phyloP scores from a whole-genome alignment of 2,797 vertebrate genomes.

The Chelonia mydas region DNA sequence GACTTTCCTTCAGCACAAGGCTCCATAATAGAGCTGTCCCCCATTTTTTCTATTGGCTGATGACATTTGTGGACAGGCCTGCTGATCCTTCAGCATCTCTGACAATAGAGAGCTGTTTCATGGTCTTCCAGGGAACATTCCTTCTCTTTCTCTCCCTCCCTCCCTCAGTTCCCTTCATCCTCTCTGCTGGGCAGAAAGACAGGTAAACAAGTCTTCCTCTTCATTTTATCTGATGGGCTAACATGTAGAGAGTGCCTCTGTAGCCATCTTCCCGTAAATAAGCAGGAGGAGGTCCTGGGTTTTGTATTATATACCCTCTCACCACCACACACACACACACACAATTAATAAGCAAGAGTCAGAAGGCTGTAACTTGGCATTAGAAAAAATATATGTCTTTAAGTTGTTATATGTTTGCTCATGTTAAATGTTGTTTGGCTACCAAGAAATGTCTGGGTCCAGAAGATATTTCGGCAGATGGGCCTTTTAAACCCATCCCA shows the following conservation, averaged over 20 bases:
- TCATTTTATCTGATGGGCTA: background rate
- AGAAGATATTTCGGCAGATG: background rate
- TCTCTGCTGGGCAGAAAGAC: background rate
- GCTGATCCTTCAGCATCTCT: background rate
- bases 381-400: background rate
- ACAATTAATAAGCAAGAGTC: background rate
- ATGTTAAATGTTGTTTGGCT: background rate
- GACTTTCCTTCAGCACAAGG: background rate
- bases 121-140: background rate
- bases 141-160: conserved; percentile 6
- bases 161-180: background rate
- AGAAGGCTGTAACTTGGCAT: background rate
- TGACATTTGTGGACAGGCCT: conserved; percentile 8
- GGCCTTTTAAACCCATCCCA: background rate
- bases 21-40: background rate
- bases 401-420: background rate
- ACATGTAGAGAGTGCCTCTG: background rate
- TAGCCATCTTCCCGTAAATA: background rate
- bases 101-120: background rate
- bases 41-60: conserved; percentile 7
- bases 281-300: background rate
- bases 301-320: background rate
- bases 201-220: background rate
- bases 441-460: background rate
- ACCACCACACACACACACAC: background rate